Percentiles rank a stretch among this genome's conserved stretches.
phyloP scores from a whole-genome alignment of 2,113 vertebrate species.

The Rhinolophus ferrumequinum region DNA sequence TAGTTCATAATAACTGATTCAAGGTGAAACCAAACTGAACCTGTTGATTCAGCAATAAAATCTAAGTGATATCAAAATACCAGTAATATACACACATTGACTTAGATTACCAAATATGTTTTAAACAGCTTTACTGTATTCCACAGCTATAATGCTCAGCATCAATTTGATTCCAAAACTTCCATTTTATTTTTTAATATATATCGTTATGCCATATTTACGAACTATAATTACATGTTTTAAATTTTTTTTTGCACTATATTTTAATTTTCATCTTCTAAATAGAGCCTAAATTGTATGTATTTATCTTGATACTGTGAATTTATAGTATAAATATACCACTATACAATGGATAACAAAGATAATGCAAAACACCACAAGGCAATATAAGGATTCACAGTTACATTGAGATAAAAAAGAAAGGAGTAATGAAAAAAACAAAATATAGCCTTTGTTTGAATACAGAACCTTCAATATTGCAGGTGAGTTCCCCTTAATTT shows the following conservation, averaged over 20 bases:
- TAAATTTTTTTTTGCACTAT: neutral
- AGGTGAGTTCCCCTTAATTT: neutral
- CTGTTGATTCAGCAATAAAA: constrained; percentile 26
- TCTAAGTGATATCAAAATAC: constrained; percentile 15
- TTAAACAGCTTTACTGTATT: neutral
- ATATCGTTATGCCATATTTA: neutral
- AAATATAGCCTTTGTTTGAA: neutral
- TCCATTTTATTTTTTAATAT: neutral
- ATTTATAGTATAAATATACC: neutral
- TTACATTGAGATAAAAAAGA: neutral
- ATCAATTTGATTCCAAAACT: neutral
- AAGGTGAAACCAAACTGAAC: constrained; percentile 21
- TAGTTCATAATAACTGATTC: neutral
- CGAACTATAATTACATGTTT: neutral
- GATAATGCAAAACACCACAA: neutral
- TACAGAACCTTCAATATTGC: neutral
- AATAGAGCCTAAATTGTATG: neutral
- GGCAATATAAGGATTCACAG: neutral
- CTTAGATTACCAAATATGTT: neutral
- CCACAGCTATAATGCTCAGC: neutral
- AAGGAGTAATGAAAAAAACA: neutral
- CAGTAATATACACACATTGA: neutral
- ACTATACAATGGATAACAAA: neutral
- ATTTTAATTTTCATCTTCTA: constrained; percentile 10
- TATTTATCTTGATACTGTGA: neutral